Conservation (phyloP, 2,888 invertebrate species). For the Pycnomerus fuliginosus region DNA sequence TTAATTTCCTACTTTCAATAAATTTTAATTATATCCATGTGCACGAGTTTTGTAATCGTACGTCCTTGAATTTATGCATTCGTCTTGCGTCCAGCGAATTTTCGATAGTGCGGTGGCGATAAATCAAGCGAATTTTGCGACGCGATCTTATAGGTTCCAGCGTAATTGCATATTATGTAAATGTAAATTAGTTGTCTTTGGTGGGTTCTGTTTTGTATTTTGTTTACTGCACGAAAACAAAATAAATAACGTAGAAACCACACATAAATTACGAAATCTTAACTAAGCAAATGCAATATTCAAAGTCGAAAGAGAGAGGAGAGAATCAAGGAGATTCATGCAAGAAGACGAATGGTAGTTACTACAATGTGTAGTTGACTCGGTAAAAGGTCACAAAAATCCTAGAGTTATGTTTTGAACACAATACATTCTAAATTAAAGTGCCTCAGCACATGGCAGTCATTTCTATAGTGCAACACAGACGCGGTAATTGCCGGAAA, state of each 20-base stretch:
- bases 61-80: no score
- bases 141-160: no score
- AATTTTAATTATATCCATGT: no score
- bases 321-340: constrained; percentile 47
- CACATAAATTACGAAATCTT: constrained; percentile 43
- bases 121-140: no score
- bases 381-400: constrained; percentile 47
- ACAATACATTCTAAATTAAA: constrained; percentile 45
- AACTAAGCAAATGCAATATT: constrained; percentile 41
- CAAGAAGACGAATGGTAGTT: constrained; percentile 46
- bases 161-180: constrained; percentile 15
- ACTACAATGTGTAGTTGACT: constrained; percentile 40
- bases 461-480: no score
- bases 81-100: no score
- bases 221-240: constrained; percentile 37
- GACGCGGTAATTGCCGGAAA: no score
- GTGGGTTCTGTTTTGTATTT: constrained; percentile 16
- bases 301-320: constrained; percentile 48
- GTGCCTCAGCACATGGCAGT: constrained; percentile 3
- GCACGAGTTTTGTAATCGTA: no score
- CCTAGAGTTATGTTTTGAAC: constrained; percentile 45
- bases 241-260: constrained; percentile 39
- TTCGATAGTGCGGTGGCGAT: no score
- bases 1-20: no score
- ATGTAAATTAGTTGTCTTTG: constrained; percentile 19